These are phyloP conservation scores for Drosophila quadrilineata DNA, from an alignment of 1,140 invertebrate species.

Conservation along the genomic window DNA sequence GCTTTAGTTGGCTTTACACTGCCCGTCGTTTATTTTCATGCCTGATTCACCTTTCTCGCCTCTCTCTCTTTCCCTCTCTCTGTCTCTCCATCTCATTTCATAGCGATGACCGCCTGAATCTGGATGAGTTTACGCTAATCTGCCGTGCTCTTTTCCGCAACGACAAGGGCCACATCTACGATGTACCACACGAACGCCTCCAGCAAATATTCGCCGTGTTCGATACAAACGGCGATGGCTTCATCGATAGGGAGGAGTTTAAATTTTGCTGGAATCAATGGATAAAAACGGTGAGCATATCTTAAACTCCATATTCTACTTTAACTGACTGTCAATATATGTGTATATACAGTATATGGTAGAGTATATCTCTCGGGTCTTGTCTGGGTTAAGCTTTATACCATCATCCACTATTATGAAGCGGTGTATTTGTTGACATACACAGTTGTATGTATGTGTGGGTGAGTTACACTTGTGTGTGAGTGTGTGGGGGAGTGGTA, in stretches of 20 bases:
- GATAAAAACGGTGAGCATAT: slow-evolving; percentile 88
- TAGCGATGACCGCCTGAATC: slow-evolving; percentile 90
- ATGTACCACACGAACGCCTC: slow-evolving; percentile 87
- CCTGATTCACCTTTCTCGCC: slow-evolving; percentile 34
- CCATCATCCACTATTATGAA: slow-evolving; percentile 53
- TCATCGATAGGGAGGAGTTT: slow-evolving; percentile 92
- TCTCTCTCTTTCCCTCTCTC: not conserved
- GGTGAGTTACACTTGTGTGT: not conserved
- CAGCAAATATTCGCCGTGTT: slow-evolving; percentile 90
- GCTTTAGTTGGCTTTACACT: slow-evolving; percentile 12
- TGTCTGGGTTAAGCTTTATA: slow-evolving; percentile 29
- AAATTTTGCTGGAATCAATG: slow-evolving; percentile 91
- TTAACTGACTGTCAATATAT: not conserved
- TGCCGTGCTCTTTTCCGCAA: slow-evolving; percentile 93
- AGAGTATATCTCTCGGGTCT: not conserved
- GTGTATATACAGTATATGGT: not conserved
- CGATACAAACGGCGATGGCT: slow-evolving; percentile 89
- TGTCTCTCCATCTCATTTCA: slow-evolving; percentile 32
- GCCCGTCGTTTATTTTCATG: slow-evolving; percentile 39
- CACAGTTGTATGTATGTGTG: slow-evolving; percentile 1
- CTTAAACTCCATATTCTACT: not conserved
- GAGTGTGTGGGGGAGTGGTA: slow-evolving; percentile 1
- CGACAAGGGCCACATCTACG: slow-evolving; percentile 92
- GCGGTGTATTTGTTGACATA: slow-evolving; percentile 32
- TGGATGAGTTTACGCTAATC: slow-evolving; percentile 90